Conservation (phyloP, 2,113 vertebrate genomes). For the Cephalopholis sonnerati region DNA sequence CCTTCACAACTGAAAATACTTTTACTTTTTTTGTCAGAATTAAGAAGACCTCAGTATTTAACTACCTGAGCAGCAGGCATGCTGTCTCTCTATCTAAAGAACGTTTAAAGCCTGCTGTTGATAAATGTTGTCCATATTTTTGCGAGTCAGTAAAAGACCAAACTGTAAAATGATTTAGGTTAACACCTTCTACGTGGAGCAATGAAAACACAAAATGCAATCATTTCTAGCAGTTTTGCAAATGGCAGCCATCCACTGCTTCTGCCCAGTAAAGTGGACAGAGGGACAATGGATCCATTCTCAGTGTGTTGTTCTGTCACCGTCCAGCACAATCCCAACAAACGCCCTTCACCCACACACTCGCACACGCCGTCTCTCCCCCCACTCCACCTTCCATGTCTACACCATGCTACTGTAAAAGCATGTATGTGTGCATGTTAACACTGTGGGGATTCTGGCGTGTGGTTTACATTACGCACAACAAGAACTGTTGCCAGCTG, state of each 20-base stretch:
- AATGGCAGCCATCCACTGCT: slow-evolving; percentile 25
- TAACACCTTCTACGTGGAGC: slow-evolving; percentile 6
- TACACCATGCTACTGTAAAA: slow-evolving; percentile 30
- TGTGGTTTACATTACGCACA: slow-evolving; percentile 2
- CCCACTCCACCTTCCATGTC: slow-evolving; percentile 35
- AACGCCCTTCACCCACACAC: slow-evolving; percentile 4
- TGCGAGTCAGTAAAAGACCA: background rate
- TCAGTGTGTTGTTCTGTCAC: slow-evolving; percentile 60
- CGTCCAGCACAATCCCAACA: slow-evolving; percentile 63
- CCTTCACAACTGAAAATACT: background rate
- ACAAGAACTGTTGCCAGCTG: background rate
- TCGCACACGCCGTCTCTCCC: background rate
- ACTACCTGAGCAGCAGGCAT: background rate
- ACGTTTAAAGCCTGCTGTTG: background rate
- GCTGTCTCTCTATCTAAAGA: background rate
- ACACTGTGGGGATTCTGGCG: background rate
- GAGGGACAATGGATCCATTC: slow-evolving; percentile 77
- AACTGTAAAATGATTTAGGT: background rate
- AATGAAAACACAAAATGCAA: background rate
- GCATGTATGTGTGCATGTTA: slow-evolving; percentile 15
- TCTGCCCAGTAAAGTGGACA: slow-evolving; percentile 39
- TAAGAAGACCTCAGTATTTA: background rate
- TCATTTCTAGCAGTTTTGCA: slow-evolving; percentile 4
- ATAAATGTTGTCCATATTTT: background rate
- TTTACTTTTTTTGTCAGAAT: background rate